Conservation (phyloP, 2,888 invertebrate genomes). For the Drosophila neutralis region DNA sequence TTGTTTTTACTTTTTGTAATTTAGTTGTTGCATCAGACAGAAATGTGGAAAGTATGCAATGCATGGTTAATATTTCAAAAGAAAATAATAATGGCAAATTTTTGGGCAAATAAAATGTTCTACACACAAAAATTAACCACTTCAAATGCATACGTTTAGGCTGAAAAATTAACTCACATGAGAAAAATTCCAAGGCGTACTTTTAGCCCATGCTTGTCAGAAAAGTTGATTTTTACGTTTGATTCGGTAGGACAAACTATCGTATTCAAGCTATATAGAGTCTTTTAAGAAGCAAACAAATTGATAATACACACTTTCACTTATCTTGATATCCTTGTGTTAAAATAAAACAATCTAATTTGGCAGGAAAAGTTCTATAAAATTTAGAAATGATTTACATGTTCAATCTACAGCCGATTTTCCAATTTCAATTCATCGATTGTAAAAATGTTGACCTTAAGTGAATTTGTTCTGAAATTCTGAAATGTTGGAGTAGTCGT, state of each 20-base stretch:
- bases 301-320: not conserved
- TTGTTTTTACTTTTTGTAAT: not conserved
- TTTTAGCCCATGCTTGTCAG: not conserved
- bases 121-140: not conserved
- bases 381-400: not conserved
- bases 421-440: not conserved
- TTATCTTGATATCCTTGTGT: not conserved
- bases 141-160: not conserved
- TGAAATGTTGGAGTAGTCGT: not conserved
- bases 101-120: not conserved
- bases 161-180: not conserved
- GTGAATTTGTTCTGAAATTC: not conserved
- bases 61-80: not conserved
- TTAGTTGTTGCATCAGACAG: not conserved
- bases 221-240: not conserved
- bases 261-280: not conserved
- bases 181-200: not conserved
- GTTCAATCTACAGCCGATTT: not conserved
- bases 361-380: too few relatives aligned
- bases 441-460: not conserved
- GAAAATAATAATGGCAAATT: not conserved
- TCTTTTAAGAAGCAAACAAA: not conserved
- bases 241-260: not conserved
- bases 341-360: too few relatives aligned
- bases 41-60: not conserved